Evolutionary conservation across 2,888 invertebrate genomes (phyloP).

Genomic region (Diaphora mendica): DNA sequence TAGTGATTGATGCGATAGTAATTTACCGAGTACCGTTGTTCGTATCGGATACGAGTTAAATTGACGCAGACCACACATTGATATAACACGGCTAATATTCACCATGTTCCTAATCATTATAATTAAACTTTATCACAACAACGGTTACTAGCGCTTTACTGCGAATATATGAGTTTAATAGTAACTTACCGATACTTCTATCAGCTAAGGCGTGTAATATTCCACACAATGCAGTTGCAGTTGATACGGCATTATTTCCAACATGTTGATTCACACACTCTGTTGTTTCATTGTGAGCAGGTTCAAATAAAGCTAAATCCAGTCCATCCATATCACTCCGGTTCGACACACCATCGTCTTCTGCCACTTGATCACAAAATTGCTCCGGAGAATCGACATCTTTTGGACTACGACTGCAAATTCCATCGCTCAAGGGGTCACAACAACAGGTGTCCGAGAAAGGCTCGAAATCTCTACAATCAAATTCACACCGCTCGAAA

Average conservation of each 20-base stretch:
- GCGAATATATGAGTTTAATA: conserved; percentile 58
- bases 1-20: conserved; percentile 82
- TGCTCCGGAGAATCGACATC: conserved; percentile 82
- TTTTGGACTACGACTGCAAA: conserved; percentile 82
- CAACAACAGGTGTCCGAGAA: conserved; percentile 88
- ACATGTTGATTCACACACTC: conserved; percentile 58
- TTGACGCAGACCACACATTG: conserved; percentile 67
- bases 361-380: conserved; percentile 73
- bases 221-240: conserved; percentile 73
- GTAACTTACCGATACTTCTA: conserved; percentile 72
- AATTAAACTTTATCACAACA: conserved; percentile 69
- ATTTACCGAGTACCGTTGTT: conserved; percentile 80
- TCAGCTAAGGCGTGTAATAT: conserved; percentile 75
- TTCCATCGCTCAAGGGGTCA: conserved; percentile 81
- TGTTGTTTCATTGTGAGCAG: conserved; percentile 77
- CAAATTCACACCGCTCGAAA: conserved; percentile 86
- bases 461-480: conserved; percentile 86
- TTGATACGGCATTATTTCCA: conserved; percentile 57
- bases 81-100: conserved; percentile 57
- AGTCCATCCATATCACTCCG: conserved; percentile 89
- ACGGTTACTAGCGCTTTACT: conserved; percentile 62
- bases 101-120: conserved; percentile 71
- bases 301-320: conserved; percentile 89
- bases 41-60: conserved; percentile 81
- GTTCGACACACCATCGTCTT: conserved; percentile 79